phyloP scores from a whole-genome alignment of 1,140 invertebrate species.

The Chrysoperla carnea region DNA sequence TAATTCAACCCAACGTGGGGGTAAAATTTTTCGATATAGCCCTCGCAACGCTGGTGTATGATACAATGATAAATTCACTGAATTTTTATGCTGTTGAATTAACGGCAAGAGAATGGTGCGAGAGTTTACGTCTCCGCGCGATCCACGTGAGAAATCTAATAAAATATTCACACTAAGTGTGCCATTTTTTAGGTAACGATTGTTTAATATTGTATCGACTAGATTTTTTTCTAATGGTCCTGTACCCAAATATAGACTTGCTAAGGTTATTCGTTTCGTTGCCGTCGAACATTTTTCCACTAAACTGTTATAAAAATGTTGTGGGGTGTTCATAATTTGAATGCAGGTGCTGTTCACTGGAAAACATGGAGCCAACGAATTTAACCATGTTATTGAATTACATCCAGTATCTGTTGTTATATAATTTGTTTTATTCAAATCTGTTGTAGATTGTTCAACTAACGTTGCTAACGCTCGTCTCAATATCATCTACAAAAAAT shows the following conservation, averaged over 20 bases:
- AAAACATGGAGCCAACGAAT: constrained; percentile 49
- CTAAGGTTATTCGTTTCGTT: constrained; percentile 62
- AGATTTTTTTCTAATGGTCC: constrained; percentile 68
- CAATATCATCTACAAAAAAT: no score
- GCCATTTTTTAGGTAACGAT: constrained; percentile 28
- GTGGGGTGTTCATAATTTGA: constrained; percentile 52
- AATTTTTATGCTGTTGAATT: constrained; percentile 32
- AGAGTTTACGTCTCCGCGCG: constrained; percentile 61
- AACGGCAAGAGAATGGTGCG: constrained; percentile 58
- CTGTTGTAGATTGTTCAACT: no score
- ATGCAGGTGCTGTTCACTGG: constrained; percentile 49
- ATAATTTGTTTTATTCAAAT: no score
- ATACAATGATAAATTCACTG: constrained; percentile 58
- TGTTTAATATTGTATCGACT: constrained; percentile 41
- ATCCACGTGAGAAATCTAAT: constrained; percentile 81
- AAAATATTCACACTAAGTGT: constrained; percentile 66
- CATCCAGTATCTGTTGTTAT: no score
- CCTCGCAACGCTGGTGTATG: constrained; percentile 87
- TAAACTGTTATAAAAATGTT: constrained; percentile 56
- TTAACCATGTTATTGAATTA: constrained; percentile 32
- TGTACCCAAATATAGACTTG: constrained; percentile 88
- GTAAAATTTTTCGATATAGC: constrained; percentile 53
- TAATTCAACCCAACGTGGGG: constrained; percentile 80
- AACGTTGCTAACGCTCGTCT: no score
- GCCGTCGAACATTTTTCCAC: constrained; percentile 51